These are phyloP conservation scores for Melangyna quadrimaculata DNA, from an alignment of 2,888 invertebrate genomes.

Conservation along the genomic window DNA sequence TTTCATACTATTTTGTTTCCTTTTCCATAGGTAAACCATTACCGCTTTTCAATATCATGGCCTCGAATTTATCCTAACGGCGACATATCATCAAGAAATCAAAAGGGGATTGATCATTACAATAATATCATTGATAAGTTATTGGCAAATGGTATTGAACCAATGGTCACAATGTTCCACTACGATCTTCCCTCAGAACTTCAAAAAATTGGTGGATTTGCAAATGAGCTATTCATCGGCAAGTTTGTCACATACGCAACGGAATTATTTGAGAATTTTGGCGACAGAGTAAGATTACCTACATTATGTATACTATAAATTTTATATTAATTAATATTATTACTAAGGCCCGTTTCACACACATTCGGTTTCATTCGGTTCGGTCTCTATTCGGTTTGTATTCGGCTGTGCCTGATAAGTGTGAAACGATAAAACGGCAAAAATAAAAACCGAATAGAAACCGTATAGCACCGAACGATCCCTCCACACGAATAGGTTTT, in stretches of 20 bases:
- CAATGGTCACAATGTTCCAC: slow-evolving; percentile 83
- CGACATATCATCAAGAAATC: slow-evolving; percentile 80
- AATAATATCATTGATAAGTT: slow-evolving; percentile 85
- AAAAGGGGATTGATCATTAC: slow-evolving; percentile 82
- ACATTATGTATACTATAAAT: too few species aligned
- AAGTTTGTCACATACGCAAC: slow-evolving; percentile 82
- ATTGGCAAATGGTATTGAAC: slow-evolving; percentile 83
- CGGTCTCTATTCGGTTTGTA: too few species aligned
- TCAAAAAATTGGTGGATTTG: slow-evolving; percentile 83
- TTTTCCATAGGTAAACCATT: slow-evolving; percentile 79
- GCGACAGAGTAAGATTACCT: slow-evolving; percentile 80
- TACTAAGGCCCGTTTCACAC: background rate
- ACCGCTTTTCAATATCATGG: slow-evolving; percentile 85
- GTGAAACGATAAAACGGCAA: too few species aligned
- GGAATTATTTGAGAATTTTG: slow-evolving; percentile 80
- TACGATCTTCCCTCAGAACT: slow-evolving; percentile 83
- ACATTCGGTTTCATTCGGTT: too few species aligned
- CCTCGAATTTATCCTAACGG: slow-evolving; percentile 85
- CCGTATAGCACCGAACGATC: too few species aligned
- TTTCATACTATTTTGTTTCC: background rate
- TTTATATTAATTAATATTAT: background rate
- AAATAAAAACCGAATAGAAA: too few species aligned
- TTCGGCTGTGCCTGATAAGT: too few species aligned
- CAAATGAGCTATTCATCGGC: slow-evolving; percentile 79
- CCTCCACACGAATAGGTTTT: too few species aligned